Evolutionary conservation across 2,797 vertebrate genomes (phyloP).

Genomic region (Manis javanica): DNA sequence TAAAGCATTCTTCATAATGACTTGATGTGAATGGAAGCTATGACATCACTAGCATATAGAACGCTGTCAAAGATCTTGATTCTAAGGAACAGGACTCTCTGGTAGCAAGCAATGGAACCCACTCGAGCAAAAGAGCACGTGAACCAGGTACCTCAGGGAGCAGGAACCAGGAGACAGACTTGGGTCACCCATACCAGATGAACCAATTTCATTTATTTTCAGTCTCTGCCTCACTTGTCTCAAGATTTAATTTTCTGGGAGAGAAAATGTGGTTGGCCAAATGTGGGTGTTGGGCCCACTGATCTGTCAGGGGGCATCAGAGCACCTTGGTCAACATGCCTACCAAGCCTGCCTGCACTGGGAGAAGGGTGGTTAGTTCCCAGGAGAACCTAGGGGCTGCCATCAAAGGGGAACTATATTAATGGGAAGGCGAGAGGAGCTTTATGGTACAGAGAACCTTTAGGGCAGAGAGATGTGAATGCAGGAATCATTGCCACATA

Average conservation of each 20-base stretch:
- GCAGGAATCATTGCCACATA: not conserved
- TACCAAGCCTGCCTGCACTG: not conserved
- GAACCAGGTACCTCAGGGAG: not conserved
- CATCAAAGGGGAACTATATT: not conserved
- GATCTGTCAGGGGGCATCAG: not conserved
- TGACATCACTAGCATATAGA: slow-evolving; percentile 23
- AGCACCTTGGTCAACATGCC: not conserved
- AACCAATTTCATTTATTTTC: slow-evolving; percentile 10
- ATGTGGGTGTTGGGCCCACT: not conserved
- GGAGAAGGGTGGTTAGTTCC: not conserved
- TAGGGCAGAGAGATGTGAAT: not conserved
- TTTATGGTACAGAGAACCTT: not conserved
- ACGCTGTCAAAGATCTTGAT: not conserved
- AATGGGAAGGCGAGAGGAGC: not conserved
- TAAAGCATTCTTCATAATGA: slow-evolving; percentile 49
- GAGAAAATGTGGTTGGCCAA: slow-evolving; percentile 1
- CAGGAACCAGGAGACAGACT: not conserved
- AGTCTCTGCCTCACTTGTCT: slow-evolving; percentile 19
- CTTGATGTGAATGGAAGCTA: slow-evolving; percentile 56
- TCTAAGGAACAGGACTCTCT: not conserved
- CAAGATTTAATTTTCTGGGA: slow-evolving; percentile 42
- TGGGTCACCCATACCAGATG: not conserved
- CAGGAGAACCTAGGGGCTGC: not conserved
- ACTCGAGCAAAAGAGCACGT: not conserved
- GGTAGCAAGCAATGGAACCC: slow-evolving; percentile 28